These are phyloP conservation scores for Thereva nobilitata DNA, from an alignment of 2,888 invertebrate genomes.

Conservation along the genomic window DNA sequence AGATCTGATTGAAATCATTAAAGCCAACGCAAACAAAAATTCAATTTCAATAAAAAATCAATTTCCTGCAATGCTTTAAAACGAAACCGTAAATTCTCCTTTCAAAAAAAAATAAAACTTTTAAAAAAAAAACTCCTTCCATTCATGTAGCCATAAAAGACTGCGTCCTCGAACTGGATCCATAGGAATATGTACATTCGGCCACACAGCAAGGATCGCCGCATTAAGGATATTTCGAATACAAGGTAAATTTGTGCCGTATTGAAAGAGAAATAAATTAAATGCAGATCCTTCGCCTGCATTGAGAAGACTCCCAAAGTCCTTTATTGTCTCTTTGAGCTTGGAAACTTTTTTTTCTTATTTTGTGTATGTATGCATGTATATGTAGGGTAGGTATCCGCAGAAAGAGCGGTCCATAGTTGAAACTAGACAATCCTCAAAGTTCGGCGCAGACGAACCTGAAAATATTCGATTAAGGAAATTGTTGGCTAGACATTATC, in stretches of 20 bases:
- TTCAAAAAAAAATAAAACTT: no score
- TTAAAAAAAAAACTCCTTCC: no score
- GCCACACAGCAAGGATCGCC: neutral
- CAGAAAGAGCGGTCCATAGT: slow-evolving; percentile 9
- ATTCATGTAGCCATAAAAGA: no score
- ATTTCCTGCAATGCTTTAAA: no score
- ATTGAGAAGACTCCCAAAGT: slow-evolving; percentile 28
- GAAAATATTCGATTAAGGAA: slow-evolving; percentile 36
- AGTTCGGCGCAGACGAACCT: slow-evolving; percentile 32
- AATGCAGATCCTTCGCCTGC: slow-evolving; percentile 22
- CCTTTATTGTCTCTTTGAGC: slow-evolving; percentile 33
- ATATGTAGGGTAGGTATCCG: no score
- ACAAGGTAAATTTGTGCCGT: slow-evolving; percentile 8
- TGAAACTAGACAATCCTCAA: slow-evolving; percentile 24
- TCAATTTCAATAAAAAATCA: no score
- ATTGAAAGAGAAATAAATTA: slow-evolving; percentile 25
- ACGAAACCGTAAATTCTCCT: no score
- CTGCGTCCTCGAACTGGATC: no score
- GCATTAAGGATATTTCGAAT: slow-evolving; percentile 5
- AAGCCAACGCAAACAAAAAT: no score
- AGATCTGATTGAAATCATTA: no score
- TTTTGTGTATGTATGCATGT: no score
- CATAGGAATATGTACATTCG: no score
- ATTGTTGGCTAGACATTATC: slow-evolving; percentile 31
- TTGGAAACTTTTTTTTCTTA: slow-evolving; percentile 21